Conservation (phyloP, 2,888 invertebrate species). For the Tuberolachnus salignus region DNA sequence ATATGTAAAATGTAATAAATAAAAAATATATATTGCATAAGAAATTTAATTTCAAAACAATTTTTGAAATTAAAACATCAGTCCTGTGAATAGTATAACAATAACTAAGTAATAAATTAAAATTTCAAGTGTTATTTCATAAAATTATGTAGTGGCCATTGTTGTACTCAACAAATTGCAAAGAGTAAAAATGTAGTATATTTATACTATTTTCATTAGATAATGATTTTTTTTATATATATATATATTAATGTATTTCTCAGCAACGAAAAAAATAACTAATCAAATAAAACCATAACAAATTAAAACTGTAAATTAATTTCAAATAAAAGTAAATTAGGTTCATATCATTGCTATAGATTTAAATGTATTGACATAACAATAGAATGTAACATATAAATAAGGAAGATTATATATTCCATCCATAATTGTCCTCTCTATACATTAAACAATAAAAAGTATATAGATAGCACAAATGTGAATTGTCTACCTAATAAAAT, state of each 20-base stretch:
- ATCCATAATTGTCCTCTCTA: not conserved
- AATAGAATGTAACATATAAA: constrained; percentile 33
- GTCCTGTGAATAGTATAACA: not conserved
- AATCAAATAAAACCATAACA: not conserved
- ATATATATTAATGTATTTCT: no score
- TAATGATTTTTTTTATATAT: no score
- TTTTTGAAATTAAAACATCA: not conserved
- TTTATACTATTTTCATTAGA: no score
- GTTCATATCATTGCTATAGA: not conserved
- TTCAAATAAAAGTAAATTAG: not conserved
- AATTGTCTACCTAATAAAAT: not conserved
- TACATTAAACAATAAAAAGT: not conserved
- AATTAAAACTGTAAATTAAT: no score
- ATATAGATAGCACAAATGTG: not conserved
- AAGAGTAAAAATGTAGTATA: no score
- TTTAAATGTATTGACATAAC: constrained; percentile 1
- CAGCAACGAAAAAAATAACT: not conserved
- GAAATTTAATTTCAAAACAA: not conserved
- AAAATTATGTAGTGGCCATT: no score
- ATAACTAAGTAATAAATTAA: not conserved
- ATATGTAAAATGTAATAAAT: not conserved
- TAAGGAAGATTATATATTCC: constrained; percentile 44
- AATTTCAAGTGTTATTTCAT: no score
- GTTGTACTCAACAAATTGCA: no score
- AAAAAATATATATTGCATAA: not conserved